Percentiles rank a stretch among this genome's conserved stretches.
Conservation (phyloP, 2,888 invertebrate species). For the Spisula solida region DNA sequence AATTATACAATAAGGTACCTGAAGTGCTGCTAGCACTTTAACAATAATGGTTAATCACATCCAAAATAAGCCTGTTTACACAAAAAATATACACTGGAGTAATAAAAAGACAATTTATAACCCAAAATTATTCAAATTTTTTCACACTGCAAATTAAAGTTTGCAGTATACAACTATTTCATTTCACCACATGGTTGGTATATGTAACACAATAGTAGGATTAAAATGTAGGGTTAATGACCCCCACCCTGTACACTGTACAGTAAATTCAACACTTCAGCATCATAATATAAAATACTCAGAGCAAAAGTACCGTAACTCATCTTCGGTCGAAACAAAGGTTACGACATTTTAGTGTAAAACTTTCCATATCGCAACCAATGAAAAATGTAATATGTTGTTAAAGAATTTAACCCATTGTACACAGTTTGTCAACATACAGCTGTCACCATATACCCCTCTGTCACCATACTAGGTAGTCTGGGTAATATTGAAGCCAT, state of each 20-base stretch:
- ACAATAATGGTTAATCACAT: background rate
- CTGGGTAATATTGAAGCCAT: background rate
- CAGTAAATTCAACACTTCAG: background rate
- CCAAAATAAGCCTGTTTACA: background rate
- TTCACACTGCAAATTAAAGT: conserved; percentile 6
- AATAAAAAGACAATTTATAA: conserved; percentile 2
- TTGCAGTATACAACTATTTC: background rate
- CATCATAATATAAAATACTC: background rate
- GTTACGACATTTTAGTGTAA: too few species aligned
- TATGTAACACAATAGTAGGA: conserved; percentile 1
- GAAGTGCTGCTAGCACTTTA: too few species aligned
- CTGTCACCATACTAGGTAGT: background rate
- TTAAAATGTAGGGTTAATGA: background rate
- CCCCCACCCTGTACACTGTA: background rate
- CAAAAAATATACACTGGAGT: background rate
- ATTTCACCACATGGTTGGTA: background rate
- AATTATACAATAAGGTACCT: too few species aligned
- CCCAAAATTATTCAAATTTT: conserved; percentile 16
- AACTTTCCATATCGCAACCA: background rate
- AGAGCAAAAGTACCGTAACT: background rate
- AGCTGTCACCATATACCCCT: background rate
- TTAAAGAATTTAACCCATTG: conserved; percentile 9
- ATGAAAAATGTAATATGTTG: conserved; percentile 20
- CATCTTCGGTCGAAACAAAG: too few species aligned
- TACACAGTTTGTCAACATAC: background rate